Evolutionary conservation across 2,113 vertebrate genomes (phyloP).

Genomic region (Axis porcinus): DNA sequence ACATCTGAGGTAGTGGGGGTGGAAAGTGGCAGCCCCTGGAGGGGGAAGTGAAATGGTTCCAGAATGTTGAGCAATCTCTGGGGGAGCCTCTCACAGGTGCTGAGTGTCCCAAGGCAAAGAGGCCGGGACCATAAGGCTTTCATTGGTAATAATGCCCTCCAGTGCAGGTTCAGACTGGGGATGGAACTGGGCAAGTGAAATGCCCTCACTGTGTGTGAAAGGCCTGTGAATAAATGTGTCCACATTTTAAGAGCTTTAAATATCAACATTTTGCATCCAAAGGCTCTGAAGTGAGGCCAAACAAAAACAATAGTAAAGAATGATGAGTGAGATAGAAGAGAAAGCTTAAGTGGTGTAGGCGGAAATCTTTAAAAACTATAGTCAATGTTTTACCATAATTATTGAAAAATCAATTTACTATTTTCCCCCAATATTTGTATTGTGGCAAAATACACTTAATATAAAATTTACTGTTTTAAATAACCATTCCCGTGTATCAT

Average conservation of each 20-base stretch:
- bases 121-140: neutral
- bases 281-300: neutral
- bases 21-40: neutral
- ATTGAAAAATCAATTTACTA: neutral
- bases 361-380: neutral
- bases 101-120: neutral
- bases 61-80: neutral
- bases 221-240: neutral
- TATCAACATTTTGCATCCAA: neutral
- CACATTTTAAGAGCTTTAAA: neutral
- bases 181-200: neutral
- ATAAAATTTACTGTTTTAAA: neutral
- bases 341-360: neutral
- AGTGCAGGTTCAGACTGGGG: neutral
- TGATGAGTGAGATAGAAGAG: neutral
- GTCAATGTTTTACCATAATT: neutral
- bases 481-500: neutral
- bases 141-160: neutral
- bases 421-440: neutral
- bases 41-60: neutral
- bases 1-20: neutral
- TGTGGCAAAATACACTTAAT: neutral
- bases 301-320: neutral
- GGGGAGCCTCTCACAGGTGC: neutral
- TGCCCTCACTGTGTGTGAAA: neutral